Base-by-base conservation (phyloP, 1,140 invertebrate species). In the Mizuhopecten yessoensis region DNA sequence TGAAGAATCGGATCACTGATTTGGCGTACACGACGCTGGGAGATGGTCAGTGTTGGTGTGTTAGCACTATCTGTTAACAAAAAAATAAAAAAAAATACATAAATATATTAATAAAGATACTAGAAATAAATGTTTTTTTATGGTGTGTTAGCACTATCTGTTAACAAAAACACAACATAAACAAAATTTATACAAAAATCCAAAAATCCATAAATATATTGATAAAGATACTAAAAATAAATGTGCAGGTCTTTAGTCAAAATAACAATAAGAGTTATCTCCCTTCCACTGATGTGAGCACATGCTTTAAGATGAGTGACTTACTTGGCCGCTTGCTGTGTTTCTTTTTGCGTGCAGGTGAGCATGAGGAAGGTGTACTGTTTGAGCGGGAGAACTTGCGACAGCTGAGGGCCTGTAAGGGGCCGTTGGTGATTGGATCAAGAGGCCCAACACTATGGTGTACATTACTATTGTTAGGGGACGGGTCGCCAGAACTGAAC, bases 1-100 rank as follows among this genome's bases (percentile, higher is more conserved):
- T 96, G 96, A 20, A 95, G 92, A 34, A 96, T 96, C 13, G 96
- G 96, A 90, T 97, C 96, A 91, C 92, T 96, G 92, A 96, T 96
- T 91, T 96, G 95, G 33, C 96, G 90, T 34, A 96, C 94, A 87
- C 95, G 91, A 17, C 95, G 92, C n/a, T 96, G 96, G 20, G 96
- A 96, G n/a, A 96, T 96, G n/a, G 96, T 95, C 92, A 96, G 89
- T 49, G 95, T 95, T 10, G 95, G 94, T 0, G 95, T 93, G 87
- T 94, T 94, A 34, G 95, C 94, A 94, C 94, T 95, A 87, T 94
- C 95, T 95, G 93, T 9, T 93, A 93, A 29, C 15, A 23, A 75
- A 86, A 39, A 49, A 45, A 39, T 39, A 5, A 39, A 13, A 39
- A 39, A 39, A 7, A 39, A 39, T 39, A 7, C 13, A 7, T 39